phyloP scores from a whole-genome alignment of 2,113 vertebrate genomes.

The Casuarius casuarius region DNA sequence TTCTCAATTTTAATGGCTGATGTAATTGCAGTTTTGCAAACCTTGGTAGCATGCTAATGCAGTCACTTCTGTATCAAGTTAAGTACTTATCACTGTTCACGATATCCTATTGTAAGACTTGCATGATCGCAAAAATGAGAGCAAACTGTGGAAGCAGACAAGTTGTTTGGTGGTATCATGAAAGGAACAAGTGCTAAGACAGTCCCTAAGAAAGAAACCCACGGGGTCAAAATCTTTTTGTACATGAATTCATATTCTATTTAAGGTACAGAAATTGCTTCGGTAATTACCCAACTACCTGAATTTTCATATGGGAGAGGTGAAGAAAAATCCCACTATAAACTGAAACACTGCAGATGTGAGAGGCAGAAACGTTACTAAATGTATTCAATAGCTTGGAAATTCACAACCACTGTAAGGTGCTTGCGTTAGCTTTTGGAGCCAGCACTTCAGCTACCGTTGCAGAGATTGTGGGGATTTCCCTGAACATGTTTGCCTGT shows the following conservation, averaged over 20 bases:
- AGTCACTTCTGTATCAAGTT: background rate
- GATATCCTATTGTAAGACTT: background rate
- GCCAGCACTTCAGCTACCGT: background rate
- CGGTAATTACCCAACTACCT: background rate
- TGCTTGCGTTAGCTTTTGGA: background rate
- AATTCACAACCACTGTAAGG: background rate
- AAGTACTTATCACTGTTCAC: background rate
- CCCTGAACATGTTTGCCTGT: background rate
- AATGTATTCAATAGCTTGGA: background rate
- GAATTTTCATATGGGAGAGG: background rate
- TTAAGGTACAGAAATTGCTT: background rate
- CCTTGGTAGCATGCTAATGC: background rate
- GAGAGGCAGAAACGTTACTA: background rate
- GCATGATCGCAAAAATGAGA: background rate
- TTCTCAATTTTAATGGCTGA: background rate
- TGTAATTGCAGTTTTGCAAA: slow-evolving; percentile 40
- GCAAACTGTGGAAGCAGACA: background rate
- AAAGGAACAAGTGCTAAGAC: background rate
- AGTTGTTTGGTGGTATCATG: background rate
- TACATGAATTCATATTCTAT: background rate
- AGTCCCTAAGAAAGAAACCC: background rate
- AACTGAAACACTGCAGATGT: background rate
- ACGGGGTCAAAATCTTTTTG: background rate
- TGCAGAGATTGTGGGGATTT: background rate
- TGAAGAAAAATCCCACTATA: background rate